These are phyloP conservation scores for Drosophila leontia DNA, from an alignment of 1,140 invertebrate species.

Conservation along the genomic window DNA sequence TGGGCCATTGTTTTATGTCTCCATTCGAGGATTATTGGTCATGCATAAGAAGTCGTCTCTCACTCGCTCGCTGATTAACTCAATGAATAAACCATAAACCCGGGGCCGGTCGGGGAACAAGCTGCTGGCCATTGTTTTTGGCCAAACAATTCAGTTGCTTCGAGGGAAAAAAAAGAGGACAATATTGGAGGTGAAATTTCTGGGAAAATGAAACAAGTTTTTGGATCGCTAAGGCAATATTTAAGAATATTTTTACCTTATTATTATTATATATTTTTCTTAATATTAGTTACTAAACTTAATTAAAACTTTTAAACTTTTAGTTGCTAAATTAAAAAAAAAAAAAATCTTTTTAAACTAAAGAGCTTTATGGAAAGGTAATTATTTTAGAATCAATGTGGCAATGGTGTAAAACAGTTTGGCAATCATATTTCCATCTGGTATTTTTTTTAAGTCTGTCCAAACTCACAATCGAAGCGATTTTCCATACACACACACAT, in stretches of 20 bases:
- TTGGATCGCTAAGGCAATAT: too few species aligned
- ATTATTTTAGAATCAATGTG: not conserved
- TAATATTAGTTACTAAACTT: too few species aligned
- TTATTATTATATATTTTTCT: too few species aligned
- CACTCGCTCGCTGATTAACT: slow-evolving; percentile 25
- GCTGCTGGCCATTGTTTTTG: slow-evolving; percentile 1
- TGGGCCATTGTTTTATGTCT: slow-evolving; percentile 65
- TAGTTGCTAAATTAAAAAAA: too few species aligned
- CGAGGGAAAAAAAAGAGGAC: not conserved
- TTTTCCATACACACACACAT: slow-evolving; percentile 22
- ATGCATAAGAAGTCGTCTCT: slow-evolving; percentile 30
- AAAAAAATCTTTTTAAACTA: too few species aligned
- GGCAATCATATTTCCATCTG: slow-evolving; percentile 58
- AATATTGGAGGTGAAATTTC: too few species aligned
- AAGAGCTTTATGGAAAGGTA: too few species aligned
- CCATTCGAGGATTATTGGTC: slow-evolving; percentile 55
- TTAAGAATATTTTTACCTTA: not conserved
- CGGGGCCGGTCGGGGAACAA: too few species aligned
- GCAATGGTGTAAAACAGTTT: not conserved
- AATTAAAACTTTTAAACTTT: too few species aligned
- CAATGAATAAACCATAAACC: slow-evolving; percentile 36
- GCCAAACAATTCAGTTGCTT: slow-evolving; percentile 10
- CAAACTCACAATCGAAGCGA: slow-evolving; percentile 26
- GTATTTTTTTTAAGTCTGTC: slow-evolving; percentile 16
- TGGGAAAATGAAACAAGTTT: not conserved